A percentile compares a stretch with the other conserved stretches of the same genome.
phyloP scores from a whole-genome alignment of 2,113 vertebrate species.

The Thalassarche chlororhynchos region DNA sequence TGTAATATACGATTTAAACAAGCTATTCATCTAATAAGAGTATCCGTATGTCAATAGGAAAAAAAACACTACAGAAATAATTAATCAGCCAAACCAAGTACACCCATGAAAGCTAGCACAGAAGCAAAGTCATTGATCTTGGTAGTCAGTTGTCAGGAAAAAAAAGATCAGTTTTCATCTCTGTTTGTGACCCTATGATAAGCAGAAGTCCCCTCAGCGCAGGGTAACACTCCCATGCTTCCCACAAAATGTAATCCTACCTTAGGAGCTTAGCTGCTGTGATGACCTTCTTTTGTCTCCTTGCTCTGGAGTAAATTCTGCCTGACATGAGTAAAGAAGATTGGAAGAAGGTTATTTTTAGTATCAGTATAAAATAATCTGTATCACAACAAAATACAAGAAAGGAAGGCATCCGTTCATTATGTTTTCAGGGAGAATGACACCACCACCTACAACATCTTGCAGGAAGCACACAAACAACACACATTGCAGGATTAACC shows the following conservation, averaged over 20 bases:
- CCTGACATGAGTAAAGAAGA: constrained; percentile 40
- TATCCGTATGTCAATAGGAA: background rate
- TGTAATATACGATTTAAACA: background rate
- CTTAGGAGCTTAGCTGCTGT: constrained; percentile 55
- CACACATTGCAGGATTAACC: background rate
- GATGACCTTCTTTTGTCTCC: constrained; percentile 54
- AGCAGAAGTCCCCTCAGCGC: background rate
- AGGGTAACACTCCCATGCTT: background rate
- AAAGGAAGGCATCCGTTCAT: background rate
- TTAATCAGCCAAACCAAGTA: background rate
- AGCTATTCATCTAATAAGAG: background rate
- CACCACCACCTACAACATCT: background rate
- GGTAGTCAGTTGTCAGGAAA: background rate
- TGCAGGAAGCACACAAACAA: background rate
- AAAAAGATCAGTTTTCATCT: background rate
- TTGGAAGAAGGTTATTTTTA: constrained; percentile 45
- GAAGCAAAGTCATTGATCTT: background rate
- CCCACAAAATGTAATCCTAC: constrained; percentile 48
- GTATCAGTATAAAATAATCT: constrained; percentile 7
- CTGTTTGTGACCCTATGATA: background rate
- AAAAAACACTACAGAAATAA: background rate
- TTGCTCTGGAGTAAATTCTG: constrained; percentile 35
- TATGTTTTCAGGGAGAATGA: background rate
- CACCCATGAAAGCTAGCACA: background rate
- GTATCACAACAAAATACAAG: background rate